Evolutionary conservation across 2,888 invertebrate species (phyloP), one percentile per base, ranked within the genome.

Genomic region (Leptopilina drosophilae): DNA sequence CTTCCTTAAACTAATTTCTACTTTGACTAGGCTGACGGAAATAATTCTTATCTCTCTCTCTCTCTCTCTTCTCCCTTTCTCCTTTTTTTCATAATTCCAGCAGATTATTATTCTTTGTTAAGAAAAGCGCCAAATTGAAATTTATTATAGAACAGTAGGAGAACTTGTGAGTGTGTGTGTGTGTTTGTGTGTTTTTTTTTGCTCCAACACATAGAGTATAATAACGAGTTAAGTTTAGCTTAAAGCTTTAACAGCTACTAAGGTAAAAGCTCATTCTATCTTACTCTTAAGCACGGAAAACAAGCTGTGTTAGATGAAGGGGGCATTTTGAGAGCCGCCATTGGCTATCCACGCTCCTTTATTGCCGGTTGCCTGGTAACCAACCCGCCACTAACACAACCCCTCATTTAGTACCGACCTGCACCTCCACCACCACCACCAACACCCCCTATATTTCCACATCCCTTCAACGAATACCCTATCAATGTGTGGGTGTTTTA

Each of bases 211-310:
- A 73, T 20, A 49, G 26, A 73, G 69, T 73, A 73, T 73, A 73
- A 53, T 73, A 73, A 33, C 69, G 33, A 73, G 69, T 73, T 69
- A 69, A 73, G 53, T 73, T 81, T 76, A 86, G 87, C 87, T 89
- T 88, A 87, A 90, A 87, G 87, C 89, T 87, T 90, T 91, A 91
- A 91, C 91, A 91, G 91, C 91, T 89, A 91, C 91, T 91, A 91
- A 91, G 90, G 90, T 87, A 86, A 89, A 89, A 89, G 89, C 89
- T 89, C 85, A 83, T 85, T 88, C 89, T 87, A 85, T 89, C 90
- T 89, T 89, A 86, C 89, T 90, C 88, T 89, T 85, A 84, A 89
- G 87, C 88, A 88, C 87, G 89, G 86, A 88, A 90, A 91, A 91
- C 90, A 90, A 91, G 90, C 89, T 86, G 89, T 84, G 89, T 82